phyloP scores from a whole-genome alignment of 1,140 invertebrate species.

The Eulimnadia texana region DNA sequence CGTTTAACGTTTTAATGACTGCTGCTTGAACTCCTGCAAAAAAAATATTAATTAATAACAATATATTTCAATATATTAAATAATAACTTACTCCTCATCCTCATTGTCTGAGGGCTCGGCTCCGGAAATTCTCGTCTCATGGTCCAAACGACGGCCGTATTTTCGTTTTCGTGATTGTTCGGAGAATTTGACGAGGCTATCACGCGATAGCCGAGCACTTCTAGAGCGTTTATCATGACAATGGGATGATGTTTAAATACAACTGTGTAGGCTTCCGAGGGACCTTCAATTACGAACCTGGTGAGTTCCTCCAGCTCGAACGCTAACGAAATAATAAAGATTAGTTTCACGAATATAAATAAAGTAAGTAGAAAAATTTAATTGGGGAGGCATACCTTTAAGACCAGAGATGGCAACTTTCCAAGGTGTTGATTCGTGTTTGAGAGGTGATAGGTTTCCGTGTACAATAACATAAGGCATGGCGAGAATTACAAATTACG shows the following conservation, averaged over 20 bases:
- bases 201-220: conserved; percentile 16
- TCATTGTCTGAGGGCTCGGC: conserved; percentile 16
- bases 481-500: no score
- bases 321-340: background rate
- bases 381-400: conserved; percentile 5
- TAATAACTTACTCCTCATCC: background rate
- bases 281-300: conserved; percentile 9
- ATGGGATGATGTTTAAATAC: conserved; percentile 15
- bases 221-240: conserved; percentile 16
- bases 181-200: conserved; percentile 6
- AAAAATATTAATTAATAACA: no score
- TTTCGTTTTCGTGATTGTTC: background rate
- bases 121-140: conserved; percentile 17
- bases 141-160: conserved; percentile 10
- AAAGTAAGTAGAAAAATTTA: background rate
- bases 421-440: conserved; percentile 12
- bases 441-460: conserved; percentile 9
- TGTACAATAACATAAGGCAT: conserved; percentile 15
- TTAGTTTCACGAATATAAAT: background rate
- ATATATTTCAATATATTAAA: no score
- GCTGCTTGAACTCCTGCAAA: no score
- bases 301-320: conserved; percentile 12
- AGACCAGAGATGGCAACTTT: conserved; percentile 14
- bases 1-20: no score
- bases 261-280: conserved; percentile 10